Evolutionary conservation across 2,888 invertebrate species (phyloP), one percentile per base, ranked within the genome.

Genomic region (Chrysolina haemoptera): DNA sequence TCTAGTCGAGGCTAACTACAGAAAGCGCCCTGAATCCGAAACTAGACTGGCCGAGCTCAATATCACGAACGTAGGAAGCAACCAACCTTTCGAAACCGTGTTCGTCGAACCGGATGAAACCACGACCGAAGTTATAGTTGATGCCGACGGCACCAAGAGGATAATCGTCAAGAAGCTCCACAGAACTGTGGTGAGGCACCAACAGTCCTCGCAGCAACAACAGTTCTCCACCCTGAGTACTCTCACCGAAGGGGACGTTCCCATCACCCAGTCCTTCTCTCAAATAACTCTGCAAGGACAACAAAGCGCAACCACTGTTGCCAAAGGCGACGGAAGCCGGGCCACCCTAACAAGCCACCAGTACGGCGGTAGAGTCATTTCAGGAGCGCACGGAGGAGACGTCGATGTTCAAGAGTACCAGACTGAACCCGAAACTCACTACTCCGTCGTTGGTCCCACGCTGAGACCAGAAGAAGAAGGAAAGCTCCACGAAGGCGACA

Each of bases 41-140:
- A 87, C 88, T 18, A 90, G 91, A 84, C 90, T 91, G 68, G 92
- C 94, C 0, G 93, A 94, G 82, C 85, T 95, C 16, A 93, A 91
- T 81, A 94, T 95, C 46, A 90, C 92, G 10, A 94, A 94, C 83
- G 92, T 92, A 66, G 88, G 92, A 41, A 94, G 94, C 0, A 86
- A 86, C 78, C 93, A 94, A 81, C 91, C 94, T 0, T 95, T 95
- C 83, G 95, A 95, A 87, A 95, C 95, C 0, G 90, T 95, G 5
- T 92, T 95, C 85, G 92, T 94, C 0, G 95, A 95, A 85, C 95
- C 95, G 0, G 95, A 94, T 85, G 94, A 95, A 85, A 94, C 95
- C 1, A 95, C 94, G 0, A 95, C 95, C 0, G 94, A 94, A 88
- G 93, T 95, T 3, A 91, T 94, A n/a, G 91, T 93, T 0, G 95